Base-by-base conservation (phyloP, 92 coral and sea anemone species). In the Porites divaricata region DNA sequence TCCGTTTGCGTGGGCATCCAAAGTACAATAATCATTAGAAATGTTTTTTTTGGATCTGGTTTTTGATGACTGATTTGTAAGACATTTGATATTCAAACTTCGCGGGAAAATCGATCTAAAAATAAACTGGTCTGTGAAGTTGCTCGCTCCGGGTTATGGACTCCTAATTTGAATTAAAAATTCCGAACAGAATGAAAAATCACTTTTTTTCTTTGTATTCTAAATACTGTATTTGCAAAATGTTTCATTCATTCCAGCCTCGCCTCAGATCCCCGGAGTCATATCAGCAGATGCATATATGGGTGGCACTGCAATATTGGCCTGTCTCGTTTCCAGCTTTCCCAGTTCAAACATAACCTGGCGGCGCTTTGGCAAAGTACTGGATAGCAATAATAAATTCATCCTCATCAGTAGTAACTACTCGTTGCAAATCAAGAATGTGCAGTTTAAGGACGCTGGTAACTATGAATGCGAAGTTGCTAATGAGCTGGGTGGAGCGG, bases 271-370 rank as follows among this genome's bases (percentile, higher is more conserved):
- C 63, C 64, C 62, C 54, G 83, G 74, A 10, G 86, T 93, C 24
- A 63, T 28, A 7, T 78, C 90, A 23, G 85, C 93, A 41, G 78
- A 87, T 57, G 92, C 84, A 25, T 56, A 72, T 16, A 22, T 61
- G 11, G 91, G 91, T 41, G 67, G 67, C 28, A 90, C 87, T 9
- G 97, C 90, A 16, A 76, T 74, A 22, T 77, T 96, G 25, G 70
- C 56, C 4, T 96, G 99, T 79, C 49, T 80, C 15, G 97, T 95
- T 14, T 72, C 88, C 59, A 93, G 96, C 62, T 85, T 65, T 65
- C 96, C 99, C 17, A 87, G 87, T 56, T 93, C 98, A 0, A 96
- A 91, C 77, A 83, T 92, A 66, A 92, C 99, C 0, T 96, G 99
- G 99, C 78, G 78, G 50, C 84, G 77, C 50, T 67, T 90, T n/a